Evolutionary conservation across 2,113 vertebrate genomes (phyloP).

Genomic region (mouse (Mus musculus)): GRCm39 chr8:70544501-70545000

Average conservation of each 20-base stretch:
- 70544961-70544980: not conserved
- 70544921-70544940: not conserved
- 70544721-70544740: not conserved
- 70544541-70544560: too few species aligned
- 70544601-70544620: not conserved
- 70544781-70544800: not conserved
- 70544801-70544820: not conserved
- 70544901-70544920: not conserved
- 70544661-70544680: not conserved
- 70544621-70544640: not conserved
- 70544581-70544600: not conserved
- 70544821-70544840: not conserved
- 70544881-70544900: too few species aligned
- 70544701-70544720: not conserved
- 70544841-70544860: rapidly evolving
- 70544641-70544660: not conserved
- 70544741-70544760: not conserved
- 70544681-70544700: not conserved
- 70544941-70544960: not conserved
- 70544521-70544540: not conserved
- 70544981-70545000: not conserved
- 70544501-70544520: not conserved
- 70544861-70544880: not conserved
- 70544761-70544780: not conserved
- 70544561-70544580: not conserved